phyloP scores from a whole-genome alignment of 2,113 vertebrate species.

The Nothocercus nigrocapillus region DNA sequence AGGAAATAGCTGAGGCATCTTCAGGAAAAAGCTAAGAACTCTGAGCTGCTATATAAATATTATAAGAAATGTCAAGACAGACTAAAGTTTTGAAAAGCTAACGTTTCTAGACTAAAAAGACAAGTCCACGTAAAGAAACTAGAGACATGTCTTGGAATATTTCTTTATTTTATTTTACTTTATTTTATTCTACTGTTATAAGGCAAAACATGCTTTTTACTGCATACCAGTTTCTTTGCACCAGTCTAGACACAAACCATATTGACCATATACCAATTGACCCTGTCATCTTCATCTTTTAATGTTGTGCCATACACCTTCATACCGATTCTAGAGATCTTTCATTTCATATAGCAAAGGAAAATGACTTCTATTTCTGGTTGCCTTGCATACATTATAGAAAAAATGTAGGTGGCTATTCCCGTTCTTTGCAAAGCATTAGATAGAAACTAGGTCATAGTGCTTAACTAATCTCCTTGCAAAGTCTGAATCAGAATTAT shows the following conservation, averaged over 20 bases:
- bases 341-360: not conserved
- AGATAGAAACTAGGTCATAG: not conserved
- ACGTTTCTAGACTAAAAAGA: not conserved
- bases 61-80: not conserved
- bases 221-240: not conserved
- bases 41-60: not conserved
- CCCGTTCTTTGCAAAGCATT: not conserved
- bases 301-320: not conserved
- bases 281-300: fast-evolving
- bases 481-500: not conserved
- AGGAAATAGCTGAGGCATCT: not conserved
- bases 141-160: not conserved
- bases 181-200: not conserved
- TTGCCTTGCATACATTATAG: not conserved
- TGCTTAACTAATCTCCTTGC: fast-evolving
- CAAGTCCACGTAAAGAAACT: not conserved
- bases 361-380: not conserved
- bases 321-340: not conserved
- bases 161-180: not conserved
- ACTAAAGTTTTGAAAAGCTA: not conserved
- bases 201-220: not conserved
- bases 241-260: not conserved
- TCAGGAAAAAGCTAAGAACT: not conserved
- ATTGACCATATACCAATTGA: not conserved
- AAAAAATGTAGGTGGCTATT: not conserved